Conservation (phyloP, 2,113 vertebrate genomes). For the Cariama cristata region DNA sequence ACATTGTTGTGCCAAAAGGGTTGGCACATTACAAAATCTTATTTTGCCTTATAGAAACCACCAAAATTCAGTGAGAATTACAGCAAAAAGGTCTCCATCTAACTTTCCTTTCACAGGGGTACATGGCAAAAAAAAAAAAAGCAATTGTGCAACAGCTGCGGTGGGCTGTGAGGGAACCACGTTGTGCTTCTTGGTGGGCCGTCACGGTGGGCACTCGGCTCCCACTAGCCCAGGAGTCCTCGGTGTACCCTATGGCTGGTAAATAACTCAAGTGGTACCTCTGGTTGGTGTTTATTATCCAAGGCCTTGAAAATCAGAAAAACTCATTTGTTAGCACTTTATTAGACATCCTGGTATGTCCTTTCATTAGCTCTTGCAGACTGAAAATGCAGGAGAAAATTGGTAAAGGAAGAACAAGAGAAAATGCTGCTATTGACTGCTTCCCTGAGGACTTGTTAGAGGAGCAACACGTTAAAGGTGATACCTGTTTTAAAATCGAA, state of each 20-base stretch:
- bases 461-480: neutral
- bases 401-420: neutral
- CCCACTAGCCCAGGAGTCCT: neutral
- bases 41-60: neutral
- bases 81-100: neutral
- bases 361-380: neutral
- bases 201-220: fast-evolving
- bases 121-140: neutral
- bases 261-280: neutral
- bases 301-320: neutral
- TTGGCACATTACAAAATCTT: neutral
- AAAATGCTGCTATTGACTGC: neutral
- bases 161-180: neutral
- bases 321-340: neutral
- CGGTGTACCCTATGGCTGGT: neutral
- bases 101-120: neutral
- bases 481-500: neutral
- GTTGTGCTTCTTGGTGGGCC: neutral
- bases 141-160: neutral
- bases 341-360: neutral
- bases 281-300: neutral
- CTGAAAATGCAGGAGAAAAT: neutral
- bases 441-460: neutral
- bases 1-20: neutral
- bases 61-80: neutral